phyloP scores from a whole-genome alignment of 2,113 vertebrate species.

The Apistogramma diplotaenia region DNA sequence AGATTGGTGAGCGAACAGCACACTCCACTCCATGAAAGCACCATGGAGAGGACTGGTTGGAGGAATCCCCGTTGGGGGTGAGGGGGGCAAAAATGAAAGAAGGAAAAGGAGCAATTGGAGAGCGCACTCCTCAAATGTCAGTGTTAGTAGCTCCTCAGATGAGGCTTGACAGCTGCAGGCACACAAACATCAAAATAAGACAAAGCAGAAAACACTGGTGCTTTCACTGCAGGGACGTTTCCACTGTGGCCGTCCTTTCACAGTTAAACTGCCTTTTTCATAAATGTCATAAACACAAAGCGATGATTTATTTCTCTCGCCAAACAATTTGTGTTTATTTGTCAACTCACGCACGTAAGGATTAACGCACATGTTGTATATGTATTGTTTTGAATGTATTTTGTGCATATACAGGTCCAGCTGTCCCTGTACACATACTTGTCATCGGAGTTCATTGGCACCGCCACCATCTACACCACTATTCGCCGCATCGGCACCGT shows the following conservation, averaged over 20 bases:
- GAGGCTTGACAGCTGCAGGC: slow-evolving; percentile 34
- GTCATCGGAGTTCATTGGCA: slow-evolving; percentile 98
- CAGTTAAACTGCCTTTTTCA: slow-evolving; percentile 25
- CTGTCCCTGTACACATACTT: slow-evolving; percentile 96
- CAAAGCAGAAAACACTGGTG: not conserved
- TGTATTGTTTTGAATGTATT: not conserved
- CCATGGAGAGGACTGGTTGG: not conserved
- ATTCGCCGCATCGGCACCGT: slow-evolving; percentile 97
- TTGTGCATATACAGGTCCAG: slow-evolving; percentile 82
- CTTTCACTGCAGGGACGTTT: slow-evolving; percentile 13
- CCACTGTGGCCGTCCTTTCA: not conserved
- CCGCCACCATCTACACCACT: slow-evolving; percentile 96
- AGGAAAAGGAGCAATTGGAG: slow-evolving; percentile 8
- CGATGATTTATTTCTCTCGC: not conserved
- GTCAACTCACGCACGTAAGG: not conserved
- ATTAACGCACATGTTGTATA: not conserved
- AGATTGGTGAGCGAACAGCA: slow-evolving; percentile 29
- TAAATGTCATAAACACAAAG: slow-evolving; percentile 7
- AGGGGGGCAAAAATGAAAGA: not conserved
- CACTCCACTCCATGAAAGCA: not conserved
- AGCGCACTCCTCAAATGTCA: slow-evolving; percentile 44
- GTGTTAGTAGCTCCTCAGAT: slow-evolving; percentile 24
- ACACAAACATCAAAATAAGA: slow-evolving; percentile 38
- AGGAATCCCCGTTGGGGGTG: slow-evolving; percentile 12
- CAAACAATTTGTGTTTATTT: not conserved